These are phyloP conservation scores for Actinia tenebrosa DNA, from an alignment of 64 coral and sea anemone genomes.

Conservation along the genomic window DNA sequence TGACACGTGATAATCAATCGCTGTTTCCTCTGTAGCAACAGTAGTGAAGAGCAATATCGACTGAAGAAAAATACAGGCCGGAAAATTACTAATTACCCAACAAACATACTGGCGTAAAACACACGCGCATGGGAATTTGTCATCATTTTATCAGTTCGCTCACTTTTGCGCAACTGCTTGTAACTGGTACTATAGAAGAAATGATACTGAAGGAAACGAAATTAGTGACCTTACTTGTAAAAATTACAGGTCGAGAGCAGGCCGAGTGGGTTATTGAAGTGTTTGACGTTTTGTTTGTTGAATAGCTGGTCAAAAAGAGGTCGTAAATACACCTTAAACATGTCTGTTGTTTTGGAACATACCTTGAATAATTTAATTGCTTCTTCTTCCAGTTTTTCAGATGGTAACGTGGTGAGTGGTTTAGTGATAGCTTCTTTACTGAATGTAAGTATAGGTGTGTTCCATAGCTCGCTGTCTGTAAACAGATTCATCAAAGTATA, in stretches of 20 bases:
- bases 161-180: too few species aligned
- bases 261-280: too few species aligned
- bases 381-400: slow-evolving; percentile 81
- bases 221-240: too few species aligned
- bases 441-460: slow-evolving; percentile 64
- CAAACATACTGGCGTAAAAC: too few species aligned
- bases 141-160: too few species aligned
- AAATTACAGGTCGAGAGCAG: too few species aligned
- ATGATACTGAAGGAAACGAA: too few species aligned
- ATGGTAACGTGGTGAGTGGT: slow-evolving; percentile 86
- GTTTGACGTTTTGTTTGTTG: too few species aligned
- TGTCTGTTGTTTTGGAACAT: not conserved
- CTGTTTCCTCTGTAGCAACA: slow-evolving; percentile 71
- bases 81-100: too few species aligned
- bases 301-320: too few species aligned
- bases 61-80: slow-evolving; percentile 19
- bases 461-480: slow-evolving; percentile 88
- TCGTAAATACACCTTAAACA: not conserved
- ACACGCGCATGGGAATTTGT: too few species aligned
- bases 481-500: not conserved
- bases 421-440: slow-evolving; percentile 68
- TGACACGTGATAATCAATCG: slow-evolving; percentile 96
- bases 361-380: slow-evolving; percentile 97
- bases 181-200: too few species aligned
- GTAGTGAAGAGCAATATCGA: slow-evolving; percentile 87